Conservation (phyloP, 2,888 invertebrate genomes). For the Caenorhabditis angaria region DNA sequence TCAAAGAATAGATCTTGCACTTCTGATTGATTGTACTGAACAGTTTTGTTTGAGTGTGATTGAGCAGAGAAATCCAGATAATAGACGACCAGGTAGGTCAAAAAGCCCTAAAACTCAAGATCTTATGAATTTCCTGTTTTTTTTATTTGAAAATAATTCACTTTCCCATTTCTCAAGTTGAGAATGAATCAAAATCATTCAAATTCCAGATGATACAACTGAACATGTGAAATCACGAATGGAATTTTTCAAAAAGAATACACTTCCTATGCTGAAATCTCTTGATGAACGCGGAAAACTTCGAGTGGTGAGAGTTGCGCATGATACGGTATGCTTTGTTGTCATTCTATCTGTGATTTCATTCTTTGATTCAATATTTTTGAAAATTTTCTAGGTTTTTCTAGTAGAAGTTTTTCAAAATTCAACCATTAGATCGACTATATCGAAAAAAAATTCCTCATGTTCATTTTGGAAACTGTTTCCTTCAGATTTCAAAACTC, state of each 20-base stretch:
- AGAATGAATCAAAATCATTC: too few relatives aligned
- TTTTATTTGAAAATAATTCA: too few relatives aligned
- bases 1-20: constrained; percentile 79
- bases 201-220: constrained; percentile 82
- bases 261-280: constrained; percentile 86
- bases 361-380: neutral
- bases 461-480: too few relatives aligned
- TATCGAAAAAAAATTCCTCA: too few relatives aligned
- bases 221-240: constrained; percentile 85
- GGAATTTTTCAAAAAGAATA: constrained; percentile 86
- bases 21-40: constrained; percentile 90
- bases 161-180: too few relatives aligned
- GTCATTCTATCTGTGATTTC: neutral
- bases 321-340: constrained; percentile 39
- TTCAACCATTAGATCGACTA: too few relatives aligned
- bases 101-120: too few relatives aligned
- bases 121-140: neutral
- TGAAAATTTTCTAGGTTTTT: too few relatives aligned
- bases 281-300: constrained; percentile 85
- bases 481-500: too few relatives aligned
- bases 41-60: constrained; percentile 74
- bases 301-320: constrained; percentile 80
- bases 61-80: constrained; percentile 21
- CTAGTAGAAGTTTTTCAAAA: too few relatives aligned
- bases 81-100: constrained; percentile 22